phyloP scores from a whole-genome alignment of 2,797 vertebrate species.

The Heliangelus exortis region DNA sequence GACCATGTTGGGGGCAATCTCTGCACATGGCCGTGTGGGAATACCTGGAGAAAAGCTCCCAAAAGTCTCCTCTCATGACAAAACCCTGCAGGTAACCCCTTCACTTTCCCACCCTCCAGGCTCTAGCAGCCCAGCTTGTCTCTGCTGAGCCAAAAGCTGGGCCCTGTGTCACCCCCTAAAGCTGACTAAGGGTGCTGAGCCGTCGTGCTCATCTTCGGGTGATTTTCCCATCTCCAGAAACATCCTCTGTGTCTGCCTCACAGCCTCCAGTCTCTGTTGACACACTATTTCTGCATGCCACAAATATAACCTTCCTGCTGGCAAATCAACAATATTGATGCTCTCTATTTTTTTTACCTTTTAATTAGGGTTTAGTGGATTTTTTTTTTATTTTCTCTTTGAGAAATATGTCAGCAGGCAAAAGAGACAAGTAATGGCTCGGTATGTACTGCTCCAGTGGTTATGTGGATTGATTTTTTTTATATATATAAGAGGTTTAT shows the following conservation, averaged over 20 bases:
- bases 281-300: neutral
- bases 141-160: neutral
- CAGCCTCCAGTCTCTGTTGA: neutral
- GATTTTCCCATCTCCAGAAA: neutral
- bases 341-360: neutral
- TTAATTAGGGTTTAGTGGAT: neutral
- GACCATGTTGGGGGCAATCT: fast-evolving
- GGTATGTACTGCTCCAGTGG: neutral
- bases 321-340: neutral
- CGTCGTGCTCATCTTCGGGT: neutral
- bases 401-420: neutral
- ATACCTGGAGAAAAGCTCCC: neutral
- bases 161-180: too few species aligned
- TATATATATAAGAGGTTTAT: neutral
- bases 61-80: fast-evolving
- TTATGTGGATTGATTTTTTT: neutral
- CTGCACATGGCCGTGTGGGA: fast-evolving
- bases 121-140: neutral
- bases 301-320: neutral
- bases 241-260: neutral
- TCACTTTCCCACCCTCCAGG: fast-evolving
- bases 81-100: neutral
- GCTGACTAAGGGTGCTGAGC: fast-evolving
- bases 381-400: neutral
- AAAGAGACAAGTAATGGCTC: neutral